These are phyloP conservation scores for Phacellophora camtschatica DNA, from an alignment of 30 jellyfish, hydroid and myxozoan species.

Conservation along the genomic window DNA sequence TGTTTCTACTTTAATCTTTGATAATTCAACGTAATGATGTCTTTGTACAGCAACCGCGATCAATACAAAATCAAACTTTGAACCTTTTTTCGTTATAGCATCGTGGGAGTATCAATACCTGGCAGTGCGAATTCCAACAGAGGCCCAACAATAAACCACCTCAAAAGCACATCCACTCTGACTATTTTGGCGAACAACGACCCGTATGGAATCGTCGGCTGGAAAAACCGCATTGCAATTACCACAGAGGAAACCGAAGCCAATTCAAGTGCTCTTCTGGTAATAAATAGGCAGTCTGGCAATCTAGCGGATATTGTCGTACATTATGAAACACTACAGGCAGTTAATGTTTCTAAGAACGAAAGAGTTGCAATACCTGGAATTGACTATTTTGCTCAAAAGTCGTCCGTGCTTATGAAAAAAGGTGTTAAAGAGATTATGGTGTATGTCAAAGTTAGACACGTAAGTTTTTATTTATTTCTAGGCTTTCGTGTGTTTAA, in stretches of 20 bases:
- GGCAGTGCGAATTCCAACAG: conserved; percentile 53
- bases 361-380: conserved; percentile 84
- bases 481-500: too few species aligned
- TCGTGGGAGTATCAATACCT: conserved; percentile 54
- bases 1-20: too few species aligned
- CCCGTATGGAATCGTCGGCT: conserved; percentile 77
- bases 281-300: conserved; percentile 69
- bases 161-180: conserved; percentile 44
- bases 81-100: conserved; percentile 7
- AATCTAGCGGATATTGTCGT: conserved; percentile 71
- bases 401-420: conserved; percentile 50
- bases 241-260: conserved; percentile 72
- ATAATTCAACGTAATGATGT: too few species aligned
- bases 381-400: conserved; percentile 69
- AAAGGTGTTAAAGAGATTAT: conserved; percentile 57
- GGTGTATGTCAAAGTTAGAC: conserved; percentile 77
- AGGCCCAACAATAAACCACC: conserved; percentile 82
- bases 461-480: conserved; percentile 87
- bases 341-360: conserved; percentile 36
- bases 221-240: conserved; percentile 74
- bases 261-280: conserved; percentile 78
- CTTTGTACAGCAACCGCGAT: too few species aligned
- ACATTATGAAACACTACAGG: conserved; percentile 66
- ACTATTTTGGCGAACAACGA: conserved; percentile 79
- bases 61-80: too few species aligned